Base-by-base conservation (phyloP, 2,888 invertebrate species). In the Stenoptilia bipunctidactyla region DNA sequence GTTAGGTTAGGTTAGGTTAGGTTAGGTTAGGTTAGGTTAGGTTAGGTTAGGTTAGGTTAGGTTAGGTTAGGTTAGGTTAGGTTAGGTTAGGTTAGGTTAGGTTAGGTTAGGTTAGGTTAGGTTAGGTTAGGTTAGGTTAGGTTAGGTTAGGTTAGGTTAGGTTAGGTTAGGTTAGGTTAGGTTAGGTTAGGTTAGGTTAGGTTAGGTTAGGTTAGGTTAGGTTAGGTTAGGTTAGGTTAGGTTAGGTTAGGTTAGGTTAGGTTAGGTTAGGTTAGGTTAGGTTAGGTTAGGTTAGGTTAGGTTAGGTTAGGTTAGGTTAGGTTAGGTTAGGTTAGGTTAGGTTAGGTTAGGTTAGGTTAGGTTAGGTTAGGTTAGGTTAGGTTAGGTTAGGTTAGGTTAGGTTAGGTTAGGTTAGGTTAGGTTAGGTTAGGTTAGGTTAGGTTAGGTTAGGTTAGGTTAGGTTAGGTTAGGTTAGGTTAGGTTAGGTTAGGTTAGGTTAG, bases 81-180 rank as follows among this genome's bases (percentile, higher is more conserved):
- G 48, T 47, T 45, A 45, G 48, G 46, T 45, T 44, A 44, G 50
- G 48, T 49, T 48, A 47, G 51, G 49, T 49, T 49, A 50, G 49
- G 49, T 48, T 51, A 50, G 51, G 47, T 47, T 46, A 47, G 44
- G 45, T 47, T 45, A 48, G 48, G 46, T 50, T 49, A 47, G 49
- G 50, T 48, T 48, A 46, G 48, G 51, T 47, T 51, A 51, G 49
- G 51, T 48, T 51, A 47, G 50, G 48, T 46, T 48, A 47, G 48
- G 50, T 49, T 48, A 50, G 48, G 51, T 47, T 47, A 46, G 49
- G 48, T 44, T 44, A 42, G 44, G 43, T 44, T 44, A 42, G 42
- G 45, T 41, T 45, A 43, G 42, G 48, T 46, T 46, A 45, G 45
- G 45, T 45, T 47, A 44, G 48, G 45, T 47, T 45, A 45, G 48